Conservation (phyloP, 2,888 invertebrate species). For the Coecobrya sp. region DNA sequence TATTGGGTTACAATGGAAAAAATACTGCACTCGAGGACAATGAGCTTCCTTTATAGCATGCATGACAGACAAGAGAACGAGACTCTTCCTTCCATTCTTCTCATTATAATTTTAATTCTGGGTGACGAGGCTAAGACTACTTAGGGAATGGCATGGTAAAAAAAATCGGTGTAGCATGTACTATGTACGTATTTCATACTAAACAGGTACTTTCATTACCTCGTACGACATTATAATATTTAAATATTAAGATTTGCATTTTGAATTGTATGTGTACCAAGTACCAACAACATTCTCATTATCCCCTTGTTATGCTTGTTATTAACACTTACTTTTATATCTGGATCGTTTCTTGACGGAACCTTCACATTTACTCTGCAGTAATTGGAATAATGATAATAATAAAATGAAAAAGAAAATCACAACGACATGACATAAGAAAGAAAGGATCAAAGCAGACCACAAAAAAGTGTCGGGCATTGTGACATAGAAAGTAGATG, state of each 20-base stretch:
- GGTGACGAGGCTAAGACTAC: conserved; percentile 64
- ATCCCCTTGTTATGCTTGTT: conserved; percentile 37
- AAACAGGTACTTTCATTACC: conserved; percentile 76
- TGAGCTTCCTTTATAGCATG: conserved; percentile 58
- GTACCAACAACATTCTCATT: conserved; percentile 57
- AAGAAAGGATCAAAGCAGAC: conserved; percentile 30
- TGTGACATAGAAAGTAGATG: conserved; percentile 67
- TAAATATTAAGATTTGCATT: neutral
- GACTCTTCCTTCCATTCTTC: conserved; percentile 64
- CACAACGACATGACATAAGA: conserved; percentile 29
- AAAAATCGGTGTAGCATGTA: neutral
- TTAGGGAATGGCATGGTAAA: neutral
- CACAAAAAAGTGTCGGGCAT: conserved; percentile 44
- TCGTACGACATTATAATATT: conserved; percentile 29
- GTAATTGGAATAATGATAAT: conserved; percentile 60
- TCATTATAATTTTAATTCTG: conserved; percentile 68
- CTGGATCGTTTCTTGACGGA: conserved; percentile 45
- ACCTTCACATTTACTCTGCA: neutral
- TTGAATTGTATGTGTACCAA: conserved; percentile 12
- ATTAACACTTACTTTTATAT: conserved; percentile 51
- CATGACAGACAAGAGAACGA: conserved; percentile 38
- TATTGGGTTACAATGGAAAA: neutral
- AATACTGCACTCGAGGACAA: conserved; percentile 41
- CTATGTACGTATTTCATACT: conserved; percentile 64
- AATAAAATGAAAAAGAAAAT: conserved; percentile 72